phyloP scores from a whole-genome alignment of 64 coral and sea anemone species.

The Pocillopora verrucosa region DNA sequence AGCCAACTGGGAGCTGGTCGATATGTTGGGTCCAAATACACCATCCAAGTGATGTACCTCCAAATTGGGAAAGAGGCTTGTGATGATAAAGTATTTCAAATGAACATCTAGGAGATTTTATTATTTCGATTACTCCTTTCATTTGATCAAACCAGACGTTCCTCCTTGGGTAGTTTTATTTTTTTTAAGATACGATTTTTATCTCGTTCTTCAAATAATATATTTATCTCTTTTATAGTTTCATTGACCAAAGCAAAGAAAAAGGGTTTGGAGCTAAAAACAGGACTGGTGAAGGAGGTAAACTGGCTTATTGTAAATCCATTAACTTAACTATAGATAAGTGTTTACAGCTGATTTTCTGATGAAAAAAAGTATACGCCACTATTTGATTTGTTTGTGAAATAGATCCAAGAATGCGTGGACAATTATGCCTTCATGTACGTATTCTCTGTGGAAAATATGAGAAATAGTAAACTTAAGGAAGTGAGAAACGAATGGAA shows the following conservation, averaged over 20 bases:
- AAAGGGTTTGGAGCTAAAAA: constrained; percentile 88
- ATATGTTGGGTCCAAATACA: too few species aligned
- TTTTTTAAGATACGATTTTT: too few species aligned
- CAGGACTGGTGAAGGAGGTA: constrained; percentile 90
- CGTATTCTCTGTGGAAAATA: constrained; percentile 98
- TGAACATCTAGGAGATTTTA: too few species aligned
- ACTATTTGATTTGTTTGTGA: not conserved
- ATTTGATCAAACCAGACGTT: too few species aligned
- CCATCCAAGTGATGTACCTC: too few species aligned
- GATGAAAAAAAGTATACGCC: not conserved
- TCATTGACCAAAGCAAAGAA: constrained; percentile 89
- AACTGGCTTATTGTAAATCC: not conserved
- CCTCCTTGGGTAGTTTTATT: too few species aligned
- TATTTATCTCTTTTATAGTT: constrained; percentile 52
- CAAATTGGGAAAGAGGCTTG: too few species aligned
- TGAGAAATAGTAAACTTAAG: constrained; percentile 98
- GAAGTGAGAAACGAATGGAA: constrained; percentile 96
- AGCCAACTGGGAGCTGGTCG: not conserved
- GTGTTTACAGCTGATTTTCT: not conserved
- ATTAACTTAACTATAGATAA: not conserved
- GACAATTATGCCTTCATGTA: constrained; percentile 91
- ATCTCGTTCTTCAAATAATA: not conserved
- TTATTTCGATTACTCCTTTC: too few species aligned
- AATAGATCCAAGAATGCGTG: constrained; percentile 83
- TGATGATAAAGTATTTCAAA: too few species aligned